These are phyloP conservation scores for Lordiphosa clarofinis DNA, from an alignment of 1,140 invertebrate genomes.

Conservation along the genomic window DNA sequence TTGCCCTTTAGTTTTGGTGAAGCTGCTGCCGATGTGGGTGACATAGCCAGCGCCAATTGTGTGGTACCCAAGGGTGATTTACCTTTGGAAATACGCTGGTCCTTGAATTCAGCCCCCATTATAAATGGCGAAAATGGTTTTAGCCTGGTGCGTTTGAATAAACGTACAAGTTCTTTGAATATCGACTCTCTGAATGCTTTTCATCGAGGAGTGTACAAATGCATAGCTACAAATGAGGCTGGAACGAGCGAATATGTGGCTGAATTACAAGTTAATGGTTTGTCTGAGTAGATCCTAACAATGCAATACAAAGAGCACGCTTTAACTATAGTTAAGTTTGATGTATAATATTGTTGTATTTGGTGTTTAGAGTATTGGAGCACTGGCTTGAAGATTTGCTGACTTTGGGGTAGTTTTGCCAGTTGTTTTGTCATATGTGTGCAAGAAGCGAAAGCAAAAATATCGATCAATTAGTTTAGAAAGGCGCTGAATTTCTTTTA, in stretches of 20 bases:
- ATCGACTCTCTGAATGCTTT: constrained; percentile 79
- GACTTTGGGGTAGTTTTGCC: background rate
- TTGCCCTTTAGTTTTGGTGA: constrained; percentile 81
- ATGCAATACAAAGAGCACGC: constrained; percentile 36
- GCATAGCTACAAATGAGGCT: constrained; percentile 82
- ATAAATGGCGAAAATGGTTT: constrained; percentile 68
- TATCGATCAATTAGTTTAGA: too few relatives aligned
- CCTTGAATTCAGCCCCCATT: constrained; percentile 76
- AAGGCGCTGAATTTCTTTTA: too few relatives aligned
- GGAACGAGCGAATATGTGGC: constrained; percentile 81
- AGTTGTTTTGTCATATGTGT: constrained; percentile 7
- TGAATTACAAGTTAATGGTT: constrained; percentile 83
- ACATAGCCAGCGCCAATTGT: constrained; percentile 82
- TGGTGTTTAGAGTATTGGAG: constrained; percentile 49
- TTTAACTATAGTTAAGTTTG: constrained; percentile 28
- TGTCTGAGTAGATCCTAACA: constrained; percentile 22
- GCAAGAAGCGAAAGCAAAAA: too few relatives aligned
- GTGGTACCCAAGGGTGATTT: constrained; percentile 82
- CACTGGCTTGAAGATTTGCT: constrained; percentile 20
- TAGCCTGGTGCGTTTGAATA: constrained; percentile 53
- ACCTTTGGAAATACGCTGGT: constrained; percentile 81
- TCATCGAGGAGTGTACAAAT: constrained; percentile 82
- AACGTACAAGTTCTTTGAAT: constrained; percentile 66
- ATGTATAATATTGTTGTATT: constrained; percentile 27
- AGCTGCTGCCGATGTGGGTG: constrained; percentile 82